Evolutionary conservation across 1,140 invertebrate genomes (phyloP).

Genomic region (Laupala kohalensis): DNA sequence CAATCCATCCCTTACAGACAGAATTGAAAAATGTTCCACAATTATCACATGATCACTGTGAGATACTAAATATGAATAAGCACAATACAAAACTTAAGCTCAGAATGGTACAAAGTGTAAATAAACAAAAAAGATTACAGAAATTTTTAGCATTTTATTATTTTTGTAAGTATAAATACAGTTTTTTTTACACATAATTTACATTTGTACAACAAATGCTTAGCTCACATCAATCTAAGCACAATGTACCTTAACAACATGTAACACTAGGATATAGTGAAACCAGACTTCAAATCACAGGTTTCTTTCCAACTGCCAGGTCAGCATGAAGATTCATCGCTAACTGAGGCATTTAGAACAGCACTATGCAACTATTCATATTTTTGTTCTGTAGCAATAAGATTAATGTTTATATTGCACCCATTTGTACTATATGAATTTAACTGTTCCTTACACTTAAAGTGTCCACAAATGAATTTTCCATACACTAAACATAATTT

Average conservation of each 20-base stretch:
- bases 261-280: neutral
- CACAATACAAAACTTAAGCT: too few species aligned
- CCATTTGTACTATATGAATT: neutral
- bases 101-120: too few species aligned
- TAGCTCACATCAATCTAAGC: neutral
- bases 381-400: neutral
- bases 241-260: neutral
- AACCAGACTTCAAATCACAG: neutral
- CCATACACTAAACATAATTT: too few species aligned
- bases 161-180: neutral
- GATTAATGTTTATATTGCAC: neutral
- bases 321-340: neutral
- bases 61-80: too few species aligned
- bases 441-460: neutral
- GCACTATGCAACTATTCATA: neutral
- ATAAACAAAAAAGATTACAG: constrained; percentile 15
- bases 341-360: neutral
- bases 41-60: too few species aligned
- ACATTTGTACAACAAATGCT: neutral
- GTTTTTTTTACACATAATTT: neutral
- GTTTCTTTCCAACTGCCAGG: neutral
- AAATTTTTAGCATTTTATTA: neutral
- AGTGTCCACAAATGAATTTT: too few species aligned
- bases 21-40: too few species aligned
- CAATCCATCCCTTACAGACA: too few species aligned